phyloP scores from a whole-genome alignment of 2,113 vertebrate species.

The Callocephalon fimbriatum region DNA sequence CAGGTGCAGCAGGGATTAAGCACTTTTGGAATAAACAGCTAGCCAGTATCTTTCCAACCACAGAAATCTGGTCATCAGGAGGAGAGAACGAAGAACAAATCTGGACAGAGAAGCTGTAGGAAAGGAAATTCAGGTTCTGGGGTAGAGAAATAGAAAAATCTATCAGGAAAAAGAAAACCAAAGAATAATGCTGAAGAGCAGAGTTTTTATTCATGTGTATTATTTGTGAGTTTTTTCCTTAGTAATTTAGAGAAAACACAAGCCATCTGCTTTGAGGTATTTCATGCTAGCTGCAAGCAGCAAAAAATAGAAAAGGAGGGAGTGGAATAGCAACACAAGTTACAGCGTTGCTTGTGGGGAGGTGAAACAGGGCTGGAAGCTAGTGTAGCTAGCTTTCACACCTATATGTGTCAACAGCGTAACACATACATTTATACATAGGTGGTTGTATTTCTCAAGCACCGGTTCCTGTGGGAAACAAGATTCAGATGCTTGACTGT shows the following conservation, averaged over 20 bases:
- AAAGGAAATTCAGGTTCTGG: not conserved
- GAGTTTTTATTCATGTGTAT: not conserved
- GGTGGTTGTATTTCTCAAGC: not conserved
- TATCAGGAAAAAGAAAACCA: not conserved
- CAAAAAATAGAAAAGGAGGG: not conserved
- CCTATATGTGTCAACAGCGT: not conserved
- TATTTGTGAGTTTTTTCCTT: not conserved
- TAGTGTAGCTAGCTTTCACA: not conserved
- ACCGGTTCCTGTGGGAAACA: fast-evolving
- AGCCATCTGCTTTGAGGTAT: not conserved
- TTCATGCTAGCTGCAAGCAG: not conserved
- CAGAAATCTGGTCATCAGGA: not conserved
- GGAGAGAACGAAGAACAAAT: not conserved
- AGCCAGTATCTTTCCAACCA: not conserved
- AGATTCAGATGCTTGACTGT: not conserved
- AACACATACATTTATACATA: not conserved
- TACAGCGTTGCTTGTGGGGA: not conserved
- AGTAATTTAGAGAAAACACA: not conserved
- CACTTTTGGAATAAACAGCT: conserved; percentile 30
- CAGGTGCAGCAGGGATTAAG: conserved; percentile 39
- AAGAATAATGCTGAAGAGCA: not conserved
- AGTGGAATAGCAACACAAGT: not conserved
- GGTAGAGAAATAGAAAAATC: not conserved
- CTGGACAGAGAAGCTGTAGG: not conserved
- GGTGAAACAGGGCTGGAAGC: not conserved